Evolutionary conservation across 2,113 vertebrate genomes (phyloP), one percentile per base, ranked within the genome.

Genomic region (Lethenteron camtschaticum): DNA sequence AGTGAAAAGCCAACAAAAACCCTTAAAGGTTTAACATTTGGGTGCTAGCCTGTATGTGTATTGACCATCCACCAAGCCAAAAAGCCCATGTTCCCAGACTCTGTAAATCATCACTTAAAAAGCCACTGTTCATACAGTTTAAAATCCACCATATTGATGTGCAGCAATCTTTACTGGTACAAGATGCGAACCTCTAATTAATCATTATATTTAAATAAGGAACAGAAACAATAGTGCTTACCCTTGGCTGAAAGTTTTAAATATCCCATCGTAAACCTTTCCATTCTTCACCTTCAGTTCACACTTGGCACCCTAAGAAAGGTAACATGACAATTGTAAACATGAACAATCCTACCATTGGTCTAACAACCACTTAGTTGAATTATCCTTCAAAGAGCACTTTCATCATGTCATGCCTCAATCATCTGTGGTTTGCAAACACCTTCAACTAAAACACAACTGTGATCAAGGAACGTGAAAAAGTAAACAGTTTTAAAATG

Each of bases 281-380:
- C 92, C 90, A n/a, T 89, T 95, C 83, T 92, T 96, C 75, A 99
- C 94, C 78, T 94, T 89, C 74, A 99, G 86, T 83, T 99, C 94
- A 85, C 94, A 99, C 81, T 96, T 99, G 78, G 87, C 87, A 80
- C 94, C 94, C 94, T 96, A 75, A 68, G 75, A 85, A 79, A 1
- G 10, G 56, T 11, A 12, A 58, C 60, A 2, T n/a, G 3, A 10
- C 11, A 58, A 11, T 57, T 13, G 16, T 57, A 14, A 16, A 56
- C 9, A 24, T 24, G 10, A 55, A 13, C 10, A 70, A 56, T 13
- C 55, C 16, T 58, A 55, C 57, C 13, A 24, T 56, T 56, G 56
- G 55, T 66, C 58, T 63, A 74, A 74, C 72, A n/a, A 74, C 69
- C 41, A 9, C 60, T 18, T 66, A 8, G 18, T 14, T 66, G 8